Evolutionary conservation across 2,113 vertebrate genomes (phyloP), one percentile per base, ranked within the genome.

Genomic region (Tenrec ecaudatus): DNA sequence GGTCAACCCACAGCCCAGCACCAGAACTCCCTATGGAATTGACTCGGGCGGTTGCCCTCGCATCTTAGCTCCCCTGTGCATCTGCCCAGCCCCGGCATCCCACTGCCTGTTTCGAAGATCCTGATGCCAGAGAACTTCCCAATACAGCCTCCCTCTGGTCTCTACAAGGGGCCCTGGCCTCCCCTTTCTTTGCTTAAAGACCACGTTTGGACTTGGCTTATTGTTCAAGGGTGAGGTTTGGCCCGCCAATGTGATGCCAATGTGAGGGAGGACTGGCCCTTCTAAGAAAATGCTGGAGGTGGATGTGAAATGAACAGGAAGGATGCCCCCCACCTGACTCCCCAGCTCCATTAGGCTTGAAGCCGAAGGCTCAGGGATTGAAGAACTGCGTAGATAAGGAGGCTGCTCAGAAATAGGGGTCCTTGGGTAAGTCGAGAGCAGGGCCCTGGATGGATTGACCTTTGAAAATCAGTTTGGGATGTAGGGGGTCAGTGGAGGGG

Each of bases 161-260:
- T 88, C 80, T 66, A 16, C 60, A 71, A 80, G 79, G 73, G 43
- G 33, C 58, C 47, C 77, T 23, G 31, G 68, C 29, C 73, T 88
- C 92, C n/a, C 47, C n/a, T 85, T 82, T 91, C 73, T 97, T 96
- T 98, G 9, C 98, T 95, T 96, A 89, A 98, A 97, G 95, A 97
- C 98, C 98, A 36, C 0, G 69, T 7, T 73, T 22, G 43, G 76
- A 27, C 62, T 15, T 20, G 76, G 20, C 60, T 89, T 7, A 3
- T n/a, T 76, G 25, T 77, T 83, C 29, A 29, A 53, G 58, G 20
- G 19, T 73, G 71, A 29, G 22, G 27, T 60, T 73, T 71, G 23
- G 33, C 58, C 76, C 66, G 47, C 20, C 19, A 64, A 47, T 38
- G 38, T 76, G 82, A 53, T 82, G 43, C 62, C 88, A 33, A 71